These are phyloP conservation scores for Drosophila helvetica DNA, from an alignment of 2,888 invertebrate genomes.

Conservation along the genomic window DNA sequence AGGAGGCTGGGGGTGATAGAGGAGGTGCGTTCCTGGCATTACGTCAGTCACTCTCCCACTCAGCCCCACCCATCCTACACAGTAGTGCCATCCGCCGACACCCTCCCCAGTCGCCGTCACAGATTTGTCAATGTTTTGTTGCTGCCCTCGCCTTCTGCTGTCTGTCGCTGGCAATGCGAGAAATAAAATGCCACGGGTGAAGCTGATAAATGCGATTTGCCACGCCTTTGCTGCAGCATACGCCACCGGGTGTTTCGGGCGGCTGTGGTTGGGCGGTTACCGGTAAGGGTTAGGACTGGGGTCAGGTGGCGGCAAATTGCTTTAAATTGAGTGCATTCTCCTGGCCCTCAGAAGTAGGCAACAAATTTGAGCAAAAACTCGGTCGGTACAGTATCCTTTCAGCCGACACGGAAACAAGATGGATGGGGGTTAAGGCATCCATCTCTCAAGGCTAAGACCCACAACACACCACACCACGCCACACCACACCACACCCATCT, in stretches of 20 bases:
- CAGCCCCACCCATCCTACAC: too few species aligned
- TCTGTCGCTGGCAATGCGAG: slow-evolving; percentile 36
- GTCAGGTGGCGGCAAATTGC: slow-evolving; percentile 40
- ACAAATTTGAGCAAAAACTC: slow-evolving; percentile 6
- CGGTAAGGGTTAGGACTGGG: neutral
- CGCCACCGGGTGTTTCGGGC: neutral
- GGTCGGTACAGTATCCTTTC: slow-evolving; percentile 13
- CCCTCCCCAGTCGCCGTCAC: slow-evolving; percentile 20
- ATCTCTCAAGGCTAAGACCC: neutral
- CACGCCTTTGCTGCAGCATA: slow-evolving; percentile 50
- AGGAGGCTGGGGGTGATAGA: slow-evolving; percentile 37
- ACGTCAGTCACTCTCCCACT: slow-evolving; percentile 38
- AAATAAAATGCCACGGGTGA: slow-evolving; percentile 72
- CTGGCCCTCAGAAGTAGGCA: slow-evolving; percentile 18
- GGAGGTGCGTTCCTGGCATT: slow-evolving; percentile 67
- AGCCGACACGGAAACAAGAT: neutral
- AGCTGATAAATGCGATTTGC: slow-evolving; percentile 77
- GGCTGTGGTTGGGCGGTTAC: neutral
- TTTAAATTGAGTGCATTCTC: slow-evolving; percentile 38
- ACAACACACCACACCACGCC: neutral
- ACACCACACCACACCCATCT: neutral
- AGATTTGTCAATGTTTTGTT: slow-evolving; percentile 65
- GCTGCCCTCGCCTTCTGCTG: slow-evolving; percentile 14
- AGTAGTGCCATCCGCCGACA: too few species aligned
- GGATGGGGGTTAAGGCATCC: slow-evolving; percentile 21